Evolutionary conservation across 2,888 invertebrate genomes (phyloP).

Genomic region (Tetranychus piercei): DNA sequence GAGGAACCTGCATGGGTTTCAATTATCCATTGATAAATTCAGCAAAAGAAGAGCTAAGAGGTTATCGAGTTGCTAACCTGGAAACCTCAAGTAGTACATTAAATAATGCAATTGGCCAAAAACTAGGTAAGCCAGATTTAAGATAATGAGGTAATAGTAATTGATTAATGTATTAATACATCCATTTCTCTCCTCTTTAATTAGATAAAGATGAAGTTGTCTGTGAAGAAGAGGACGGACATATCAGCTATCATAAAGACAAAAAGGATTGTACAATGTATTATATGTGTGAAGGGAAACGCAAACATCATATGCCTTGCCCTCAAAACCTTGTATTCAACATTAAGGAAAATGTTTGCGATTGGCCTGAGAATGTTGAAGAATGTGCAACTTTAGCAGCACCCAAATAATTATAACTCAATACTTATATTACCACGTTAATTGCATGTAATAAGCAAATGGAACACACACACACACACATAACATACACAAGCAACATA

Average conservation of each 20-base stretch:
- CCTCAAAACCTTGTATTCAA: slow-evolving; percentile 80
- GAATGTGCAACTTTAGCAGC: slow-evolving; percentile 18
- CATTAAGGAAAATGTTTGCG: slow-evolving; percentile 76
- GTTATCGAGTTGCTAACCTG: slow-evolving; percentile 38
- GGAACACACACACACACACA: no score
- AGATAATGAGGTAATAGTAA: neutral
- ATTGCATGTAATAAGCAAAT: no score
- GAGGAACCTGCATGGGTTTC: slow-evolving; percentile 64
- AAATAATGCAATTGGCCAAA: slow-evolving; percentile 14
- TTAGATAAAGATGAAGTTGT: slow-evolving; percentile 58
- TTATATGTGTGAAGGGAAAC: slow-evolving; percentile 86
- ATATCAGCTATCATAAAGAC: slow-evolving; percentile 78
- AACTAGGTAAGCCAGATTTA: slow-evolving; percentile 1
- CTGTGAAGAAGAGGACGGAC: slow-evolving; percentile 83
- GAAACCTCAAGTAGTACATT: slow-evolving; percentile 15
- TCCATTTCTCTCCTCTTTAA: neutral
- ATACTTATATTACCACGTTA: no score
- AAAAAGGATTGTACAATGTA: slow-evolving; percentile 79
- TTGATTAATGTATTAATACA: neutral
- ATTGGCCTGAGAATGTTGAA: slow-evolving; percentile 43
- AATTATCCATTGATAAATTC: slow-evolving; percentile 74
- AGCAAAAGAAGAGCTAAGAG: slow-evolving; percentile 62
- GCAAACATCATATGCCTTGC: slow-evolving; percentile 84
- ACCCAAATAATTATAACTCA: neutral
- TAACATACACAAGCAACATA: no score